A percentile compares a stretch with the other conserved stretches of the same genome.
Evolutionary conservation across 2,113 vertebrate species (phyloP).

Genomic region (Leucoraja erinaceus): DNA sequence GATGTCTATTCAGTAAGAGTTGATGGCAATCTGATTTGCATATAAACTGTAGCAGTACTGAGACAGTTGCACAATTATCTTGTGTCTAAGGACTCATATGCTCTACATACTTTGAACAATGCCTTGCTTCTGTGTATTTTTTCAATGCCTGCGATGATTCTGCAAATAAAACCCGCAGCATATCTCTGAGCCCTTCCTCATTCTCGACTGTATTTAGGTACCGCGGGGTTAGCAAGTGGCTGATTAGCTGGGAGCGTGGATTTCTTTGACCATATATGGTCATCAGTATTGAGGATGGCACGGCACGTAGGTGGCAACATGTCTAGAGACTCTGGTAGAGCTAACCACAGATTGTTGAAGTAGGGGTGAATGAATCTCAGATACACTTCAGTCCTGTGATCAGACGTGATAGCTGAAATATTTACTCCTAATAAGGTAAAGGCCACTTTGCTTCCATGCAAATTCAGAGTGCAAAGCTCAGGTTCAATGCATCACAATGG

Average conservation of each 20-base stretch:
- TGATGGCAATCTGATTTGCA: not conserved
- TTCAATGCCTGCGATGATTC: not conserved
- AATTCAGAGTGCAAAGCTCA: not conserved
- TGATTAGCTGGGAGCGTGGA: not conserved
- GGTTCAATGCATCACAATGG: not conserved
- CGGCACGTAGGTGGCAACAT: not conserved
- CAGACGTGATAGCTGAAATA: not conserved
- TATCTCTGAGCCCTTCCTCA: not conserved
- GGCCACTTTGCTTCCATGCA: not conserved
- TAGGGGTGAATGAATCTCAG: not conserved
- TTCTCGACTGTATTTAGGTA: not conserved
- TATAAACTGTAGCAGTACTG: not conserved
- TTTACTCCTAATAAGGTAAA: constrained; percentile 34
- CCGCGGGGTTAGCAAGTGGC: not conserved
- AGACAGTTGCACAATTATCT: too few relatives aligned
- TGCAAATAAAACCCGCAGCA: not conserved
- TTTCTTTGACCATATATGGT: constrained; percentile 23
- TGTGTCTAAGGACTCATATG: not conserved
- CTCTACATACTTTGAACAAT: not conserved
- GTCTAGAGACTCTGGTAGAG: not conserved
- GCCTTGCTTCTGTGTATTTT: not conserved
- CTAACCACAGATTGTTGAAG: not conserved
- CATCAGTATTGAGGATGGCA: not conserved
- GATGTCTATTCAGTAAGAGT: not conserved
- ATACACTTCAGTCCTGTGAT: not conserved